phyloP scores from a whole-genome alignment of 1,140 invertebrate species.

The Bombus huntii region DNA sequence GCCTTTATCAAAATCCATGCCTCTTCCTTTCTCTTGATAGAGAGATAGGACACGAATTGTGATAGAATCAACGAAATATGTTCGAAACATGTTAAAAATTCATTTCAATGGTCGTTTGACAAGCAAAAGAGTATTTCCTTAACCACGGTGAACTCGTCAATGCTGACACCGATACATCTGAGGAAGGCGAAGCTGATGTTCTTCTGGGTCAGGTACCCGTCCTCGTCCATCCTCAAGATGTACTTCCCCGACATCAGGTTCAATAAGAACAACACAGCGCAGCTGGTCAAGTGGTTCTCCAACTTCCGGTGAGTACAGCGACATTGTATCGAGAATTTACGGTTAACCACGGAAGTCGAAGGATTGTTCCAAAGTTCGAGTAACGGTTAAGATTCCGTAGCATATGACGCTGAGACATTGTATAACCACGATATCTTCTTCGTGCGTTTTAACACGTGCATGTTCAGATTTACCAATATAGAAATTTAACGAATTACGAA shows the following conservation, averaged over 20 bases:
- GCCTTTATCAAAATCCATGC: background rate
- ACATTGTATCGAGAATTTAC: conserved; percentile 38
- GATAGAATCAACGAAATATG: background rate
- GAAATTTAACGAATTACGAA: background rate
- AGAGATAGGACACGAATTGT: background rate
- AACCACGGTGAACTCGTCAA: conserved; percentile 94
- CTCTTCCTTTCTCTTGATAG: background rate
- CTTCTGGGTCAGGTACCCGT: conserved; percentile 99
- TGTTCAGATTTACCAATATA: background rate
- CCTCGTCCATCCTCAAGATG: conserved; percentile 98
- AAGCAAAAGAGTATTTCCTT: conserved; percentile 84
- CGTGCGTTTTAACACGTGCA: background rate
- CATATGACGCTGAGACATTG: background rate
- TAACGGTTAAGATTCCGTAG: background rate
- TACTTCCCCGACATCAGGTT: conserved; percentile 99
- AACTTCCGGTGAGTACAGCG: conserved; percentile 96
- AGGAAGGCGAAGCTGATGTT: conserved; percentile 99
- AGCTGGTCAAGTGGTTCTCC: conserved; percentile 99
- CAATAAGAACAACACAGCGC: conserved; percentile 99
- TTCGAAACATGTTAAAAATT: background rate
- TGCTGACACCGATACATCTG: conserved; percentile 99
- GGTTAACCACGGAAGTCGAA: conserved; percentile 2
- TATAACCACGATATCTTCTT: background rate
- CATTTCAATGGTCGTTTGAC: background rate
- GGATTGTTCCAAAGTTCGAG: conserved; percentile 4